A percentile compares a stretch with the other conserved stretches of the same genome.
Conservation (phyloP, 1,140 invertebrate genomes). For the Musca domestica region DNA sequence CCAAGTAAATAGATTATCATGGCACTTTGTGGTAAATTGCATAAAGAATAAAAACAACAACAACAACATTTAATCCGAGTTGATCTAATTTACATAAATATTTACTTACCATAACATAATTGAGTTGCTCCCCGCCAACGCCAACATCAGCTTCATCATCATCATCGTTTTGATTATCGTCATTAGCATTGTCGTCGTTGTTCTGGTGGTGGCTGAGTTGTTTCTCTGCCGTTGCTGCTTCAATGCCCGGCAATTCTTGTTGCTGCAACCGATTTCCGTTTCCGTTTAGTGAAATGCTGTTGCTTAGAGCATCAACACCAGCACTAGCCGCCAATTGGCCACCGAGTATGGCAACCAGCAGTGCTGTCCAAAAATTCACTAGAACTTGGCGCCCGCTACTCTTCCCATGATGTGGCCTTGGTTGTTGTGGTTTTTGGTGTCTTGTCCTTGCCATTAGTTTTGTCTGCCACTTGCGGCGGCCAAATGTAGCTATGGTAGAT, state of each 20-base stretch:
- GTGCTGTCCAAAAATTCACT: conserved; percentile 2
- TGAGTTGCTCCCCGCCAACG: neutral
- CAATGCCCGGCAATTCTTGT: neutral
- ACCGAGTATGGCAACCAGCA: neutral
- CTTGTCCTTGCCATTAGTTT: conserved; percentile 12
- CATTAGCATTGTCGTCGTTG: neutral
- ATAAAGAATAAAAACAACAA: too few relatives aligned
- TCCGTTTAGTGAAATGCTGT: neutral
- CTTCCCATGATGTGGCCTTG: too few relatives aligned
- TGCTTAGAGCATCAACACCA: neutral
- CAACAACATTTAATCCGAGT: too few relatives aligned
- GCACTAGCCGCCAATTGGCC: neutral
- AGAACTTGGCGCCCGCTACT: neutral
- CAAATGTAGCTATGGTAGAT: neutral
- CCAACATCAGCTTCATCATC: neutral
- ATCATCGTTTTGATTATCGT: neutral
- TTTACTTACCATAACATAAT: conserved; percentile 8
- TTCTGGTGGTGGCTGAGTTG: neutral
- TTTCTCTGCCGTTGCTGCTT: neutral
- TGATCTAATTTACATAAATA: too few relatives aligned
- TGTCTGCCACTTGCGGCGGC: conserved; percentile 16
- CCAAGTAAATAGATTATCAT: too few relatives aligned
- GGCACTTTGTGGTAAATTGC: too few relatives aligned
- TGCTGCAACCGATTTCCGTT: conserved; percentile 9
- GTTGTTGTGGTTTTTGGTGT: neutral